Base-by-base conservation (phyloP, 2,888 invertebrate species). In the Drosophila parthenogenetica region DNA sequence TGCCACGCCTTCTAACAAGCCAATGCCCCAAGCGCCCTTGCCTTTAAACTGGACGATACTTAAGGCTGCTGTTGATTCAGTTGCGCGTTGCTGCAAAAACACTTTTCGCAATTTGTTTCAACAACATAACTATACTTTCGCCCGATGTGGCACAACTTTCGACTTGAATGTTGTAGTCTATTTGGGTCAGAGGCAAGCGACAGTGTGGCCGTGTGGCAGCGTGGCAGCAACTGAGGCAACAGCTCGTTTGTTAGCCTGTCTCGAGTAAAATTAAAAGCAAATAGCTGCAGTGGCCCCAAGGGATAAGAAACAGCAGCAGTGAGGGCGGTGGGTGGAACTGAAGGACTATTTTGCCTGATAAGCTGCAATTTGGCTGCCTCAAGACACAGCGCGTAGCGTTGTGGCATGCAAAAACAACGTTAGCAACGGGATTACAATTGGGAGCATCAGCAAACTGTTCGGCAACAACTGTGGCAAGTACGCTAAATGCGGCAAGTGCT, bases 181-280 rank as follows among this genome's bases (percentile, higher is more conserved):
- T 63, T 25, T 53, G 55, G 32, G 49, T 37, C 65, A 57, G 48
- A 19, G 14, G 46, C n/a, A 55, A 51, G 75, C 65, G 54, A 29
- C 48, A 40, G 11, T 32, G 43, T 10, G 49, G 17, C 48, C 32
- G 11, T 32, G 43, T 10, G 49, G 17, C 37, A 59, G 29, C 50
- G 67, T 81, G 79, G 68, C 64, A 58, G 62, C 64, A 70, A 64
- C 63, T 64, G 50, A 55, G 79, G 78, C 68, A 63, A 46, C 71
- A 82, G 66, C 85, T 79, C 80, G 74, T 71, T 82, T 77, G 79
- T 78, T 87, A 75, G 80, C 64, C 66, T 81, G 81, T 87, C 87
- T 84, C 51, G 66, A 68, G 67, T 57, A 76, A 86, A 84, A 84
- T 84, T 86, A 88, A 84, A 88, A 84, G 88, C 84, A 84, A 84